These are phyloP conservation scores for Ornithorhynchus anatinus DNA, from an alignment of 2,113 vertebrate species.

Conservation along the genomic window DNA sequence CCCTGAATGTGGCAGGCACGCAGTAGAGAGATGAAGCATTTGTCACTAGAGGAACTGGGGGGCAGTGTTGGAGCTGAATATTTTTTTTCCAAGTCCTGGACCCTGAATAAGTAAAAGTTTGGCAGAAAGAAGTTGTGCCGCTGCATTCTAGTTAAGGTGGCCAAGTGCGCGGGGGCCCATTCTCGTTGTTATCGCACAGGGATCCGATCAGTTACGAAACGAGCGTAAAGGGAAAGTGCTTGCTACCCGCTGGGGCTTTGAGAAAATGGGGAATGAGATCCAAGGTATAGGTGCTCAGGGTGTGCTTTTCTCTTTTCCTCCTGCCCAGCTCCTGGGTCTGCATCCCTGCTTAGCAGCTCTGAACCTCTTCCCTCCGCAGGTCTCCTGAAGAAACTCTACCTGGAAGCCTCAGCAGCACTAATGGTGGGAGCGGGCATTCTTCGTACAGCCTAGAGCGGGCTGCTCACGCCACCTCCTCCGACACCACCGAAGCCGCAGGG, in stretches of 20 bases:
- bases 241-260: too few relatives aligned
- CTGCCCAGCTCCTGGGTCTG: neutral
- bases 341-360: neutral
- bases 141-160: accelerated
- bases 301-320: accelerated
- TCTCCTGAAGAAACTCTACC: constrained; percentile 80
- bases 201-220: too few relatives aligned
- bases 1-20: neutral
- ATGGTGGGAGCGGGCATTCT: constrained; percentile 62
- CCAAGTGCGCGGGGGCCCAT: accelerated
- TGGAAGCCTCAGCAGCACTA: constrained; percentile 57
- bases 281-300: accelerated
- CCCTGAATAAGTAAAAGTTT: too few relatives aligned
- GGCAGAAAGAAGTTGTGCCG: neutral
- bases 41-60: neutral
- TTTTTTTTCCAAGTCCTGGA: accelerated
- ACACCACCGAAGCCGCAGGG: constrained; percentile 64
- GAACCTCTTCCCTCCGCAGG: constrained; percentile 27
- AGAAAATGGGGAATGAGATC: too few relatives aligned
- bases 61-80: neutral
- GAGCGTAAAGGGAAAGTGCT: too few relatives aligned
- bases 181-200: neutral
- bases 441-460: constrained; percentile 82
- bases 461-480: constrained; percentile 48
- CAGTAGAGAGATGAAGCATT: neutral